phyloP scores from a whole-genome alignment of 2,888 invertebrate genomes.

The Synergus laeviventris region DNA sequence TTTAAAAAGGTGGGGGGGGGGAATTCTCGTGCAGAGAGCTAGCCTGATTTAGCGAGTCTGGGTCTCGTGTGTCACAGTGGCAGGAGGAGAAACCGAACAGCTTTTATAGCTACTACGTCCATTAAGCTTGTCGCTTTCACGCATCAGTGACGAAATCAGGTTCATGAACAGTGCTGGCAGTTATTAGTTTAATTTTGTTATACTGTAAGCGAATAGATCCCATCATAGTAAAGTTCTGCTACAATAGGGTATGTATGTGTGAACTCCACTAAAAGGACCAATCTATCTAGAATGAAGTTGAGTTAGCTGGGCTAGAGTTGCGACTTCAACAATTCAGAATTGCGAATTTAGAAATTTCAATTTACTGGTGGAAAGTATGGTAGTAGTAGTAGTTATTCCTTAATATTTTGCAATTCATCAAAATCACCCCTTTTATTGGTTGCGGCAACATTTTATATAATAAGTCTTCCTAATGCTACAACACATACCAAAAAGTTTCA shows the following conservation, averaged over 20 bases:
- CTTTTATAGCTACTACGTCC: conserved; percentile 37
- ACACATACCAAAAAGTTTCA: too few species aligned
- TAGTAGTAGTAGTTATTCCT: too few species aligned
- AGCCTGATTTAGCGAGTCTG: conserved; percentile 10
- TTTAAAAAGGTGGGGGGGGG: neutral
- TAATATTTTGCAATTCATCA: too few species aligned
- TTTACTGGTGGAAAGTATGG: too few species aligned
- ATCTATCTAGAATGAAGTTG: too few species aligned
- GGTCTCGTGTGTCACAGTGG: neutral
- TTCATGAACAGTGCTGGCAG: neutral
- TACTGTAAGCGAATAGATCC: neutral
- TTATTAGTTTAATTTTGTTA: conserved; percentile 31
- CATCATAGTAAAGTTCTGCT: neutral
- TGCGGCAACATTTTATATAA: too few species aligned
- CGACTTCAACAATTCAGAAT: too few species aligned
- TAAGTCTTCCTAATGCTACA: too few species aligned
- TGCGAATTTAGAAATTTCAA: too few species aligned
- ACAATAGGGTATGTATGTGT: neutral
- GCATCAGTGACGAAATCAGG: conserved; percentile 24
- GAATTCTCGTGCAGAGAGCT: neutral
- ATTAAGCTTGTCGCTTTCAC: conserved; percentile 32
- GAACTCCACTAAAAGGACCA: too few species aligned
- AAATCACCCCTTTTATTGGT: too few species aligned
- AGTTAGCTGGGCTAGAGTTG: too few species aligned
- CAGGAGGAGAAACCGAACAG: conserved; percentile 15